Evolutionary conservation across 2,113 vertebrate genomes (phyloP), one percentile per base, ranked within the genome.

Genomic region (Campylomormyrus numenius): DNA sequence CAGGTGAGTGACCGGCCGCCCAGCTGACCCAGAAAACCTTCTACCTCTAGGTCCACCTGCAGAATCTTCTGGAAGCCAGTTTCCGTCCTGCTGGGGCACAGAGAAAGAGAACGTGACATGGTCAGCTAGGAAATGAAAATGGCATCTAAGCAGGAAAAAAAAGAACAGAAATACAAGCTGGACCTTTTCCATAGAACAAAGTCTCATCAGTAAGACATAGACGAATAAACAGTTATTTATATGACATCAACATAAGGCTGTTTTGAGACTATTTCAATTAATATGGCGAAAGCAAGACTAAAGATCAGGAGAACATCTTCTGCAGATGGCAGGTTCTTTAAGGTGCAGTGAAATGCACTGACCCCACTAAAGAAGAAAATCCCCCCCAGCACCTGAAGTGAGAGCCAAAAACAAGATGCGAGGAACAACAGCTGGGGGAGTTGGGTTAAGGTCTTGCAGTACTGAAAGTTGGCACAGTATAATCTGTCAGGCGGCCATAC

Each of bases 1-100:
- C 98, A 99, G 85, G 95, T 95, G 95, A 99, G 97, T 88, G 97
- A 96, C 90, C 98, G 97, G 0, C 97, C 97, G 90, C 97, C 98
- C 0, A 96, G 96, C 0, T 95, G 96, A 92, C 96, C 97, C 92
- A 97, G 97, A 92, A 97, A 96, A 89, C 95, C 96, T 92, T 97
- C 94, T 84, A 98, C 95, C 93, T 99, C 97, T 85, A 99, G 97
- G 94, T 96, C 96, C 95, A 99, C 95, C 95, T 97, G 97, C 92
- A 97, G 95, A 1, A 99, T 97, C 93, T 97, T 96, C 27, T 94
- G 96, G 94, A 96, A 95, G 4, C 94, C 93, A 4, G 93, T 93
- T 92, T 96, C 97, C 93, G 95, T 95, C 88, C 98, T 99, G 95
- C 93, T 92, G 90, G 91, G 88, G 19, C 58, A 88, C 19, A 46